These are phyloP conservation scores for Ctenochaetus hawaiiensis DNA, from an alignment of 2,797 vertebrate species.

Conservation along the genomic window DNA sequence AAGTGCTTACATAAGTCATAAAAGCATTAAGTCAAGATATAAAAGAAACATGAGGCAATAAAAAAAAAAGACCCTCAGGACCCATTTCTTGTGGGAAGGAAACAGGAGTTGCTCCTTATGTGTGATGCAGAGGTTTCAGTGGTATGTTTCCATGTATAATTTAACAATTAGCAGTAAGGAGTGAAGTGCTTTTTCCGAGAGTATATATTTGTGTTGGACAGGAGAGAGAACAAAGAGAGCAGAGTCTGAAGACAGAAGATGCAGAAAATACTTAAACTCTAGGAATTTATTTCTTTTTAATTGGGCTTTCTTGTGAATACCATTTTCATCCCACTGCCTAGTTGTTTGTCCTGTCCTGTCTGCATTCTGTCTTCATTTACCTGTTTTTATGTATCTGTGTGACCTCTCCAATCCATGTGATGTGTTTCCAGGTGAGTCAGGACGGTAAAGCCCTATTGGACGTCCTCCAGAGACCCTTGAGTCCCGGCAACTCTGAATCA, in stretches of 20 bases:
- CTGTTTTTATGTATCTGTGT: background rate
- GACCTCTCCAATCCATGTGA: background rate
- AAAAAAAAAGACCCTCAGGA: background rate
- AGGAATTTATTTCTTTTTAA: background rate
- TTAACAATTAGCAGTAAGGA: constrained; percentile 32
- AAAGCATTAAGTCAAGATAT: background rate
- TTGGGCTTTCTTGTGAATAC: background rate
- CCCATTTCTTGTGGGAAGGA: constrained; percentile 3
- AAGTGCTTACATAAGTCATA: background rate
- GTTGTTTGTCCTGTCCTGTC: background rate
- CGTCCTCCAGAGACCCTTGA: constrained; percentile 95
- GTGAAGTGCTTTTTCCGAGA: constrained; percentile 21
- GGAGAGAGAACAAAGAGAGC: background rate
- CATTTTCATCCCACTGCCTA: background rate
- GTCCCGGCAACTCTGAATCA: constrained; percentile 96
- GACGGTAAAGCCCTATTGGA: constrained; percentile 97
- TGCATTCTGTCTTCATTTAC: background rate
- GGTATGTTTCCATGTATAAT: constrained; percentile 31
- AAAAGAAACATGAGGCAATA: background rate
- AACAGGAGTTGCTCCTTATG: background rate
- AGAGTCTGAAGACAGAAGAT: background rate
- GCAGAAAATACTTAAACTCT: background rate
- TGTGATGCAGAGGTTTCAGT: constrained; percentile 20
- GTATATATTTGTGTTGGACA: constrained; percentile 19
- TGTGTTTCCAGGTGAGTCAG: constrained; percentile 92